phyloP scores from a whole-genome alignment of 2,888 invertebrate genomes.

The Sinhomidia bicolor region DNA sequence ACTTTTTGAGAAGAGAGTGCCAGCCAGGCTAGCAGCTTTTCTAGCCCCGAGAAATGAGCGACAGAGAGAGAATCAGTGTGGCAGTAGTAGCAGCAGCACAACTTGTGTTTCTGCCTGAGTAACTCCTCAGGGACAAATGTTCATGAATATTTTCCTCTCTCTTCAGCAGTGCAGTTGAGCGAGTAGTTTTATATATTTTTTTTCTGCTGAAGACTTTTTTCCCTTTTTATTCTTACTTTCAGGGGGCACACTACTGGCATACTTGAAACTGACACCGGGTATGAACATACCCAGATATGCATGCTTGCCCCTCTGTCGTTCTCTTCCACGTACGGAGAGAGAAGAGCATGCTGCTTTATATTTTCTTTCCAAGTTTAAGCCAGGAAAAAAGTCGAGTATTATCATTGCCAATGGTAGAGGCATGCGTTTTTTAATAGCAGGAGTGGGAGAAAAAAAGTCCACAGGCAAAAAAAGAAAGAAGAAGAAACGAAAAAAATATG shows the following conservation, averaged over 20 bases:
- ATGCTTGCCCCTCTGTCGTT: background rate
- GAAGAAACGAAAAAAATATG: background rate
- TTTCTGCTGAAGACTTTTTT: background rate
- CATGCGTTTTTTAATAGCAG: no score
- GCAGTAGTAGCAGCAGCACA: background rate
- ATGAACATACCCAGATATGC: background rate
- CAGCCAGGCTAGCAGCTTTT: background rate
- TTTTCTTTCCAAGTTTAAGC: background rate
- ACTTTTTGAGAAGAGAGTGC: no score
- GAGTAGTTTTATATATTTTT: background rate
- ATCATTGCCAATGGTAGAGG: background rate
- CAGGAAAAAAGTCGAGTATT: background rate
- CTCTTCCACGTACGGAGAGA: background rate
- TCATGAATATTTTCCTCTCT: conserved; percentile 54
- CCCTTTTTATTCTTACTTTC: background rate
- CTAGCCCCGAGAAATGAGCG: background rate
- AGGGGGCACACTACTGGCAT: background rate
- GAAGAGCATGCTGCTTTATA: background rate
- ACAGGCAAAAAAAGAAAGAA: background rate
- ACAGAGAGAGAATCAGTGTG: no score
- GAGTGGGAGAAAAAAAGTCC: no score
- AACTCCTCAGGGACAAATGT: conserved; percentile 51
- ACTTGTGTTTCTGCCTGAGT: background rate
- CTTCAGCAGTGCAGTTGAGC: background rate
- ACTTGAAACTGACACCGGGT: background rate